Evolutionary conservation across 2,888 invertebrate species (phyloP).

Genomic region (Dynastes hyllus): DNA sequence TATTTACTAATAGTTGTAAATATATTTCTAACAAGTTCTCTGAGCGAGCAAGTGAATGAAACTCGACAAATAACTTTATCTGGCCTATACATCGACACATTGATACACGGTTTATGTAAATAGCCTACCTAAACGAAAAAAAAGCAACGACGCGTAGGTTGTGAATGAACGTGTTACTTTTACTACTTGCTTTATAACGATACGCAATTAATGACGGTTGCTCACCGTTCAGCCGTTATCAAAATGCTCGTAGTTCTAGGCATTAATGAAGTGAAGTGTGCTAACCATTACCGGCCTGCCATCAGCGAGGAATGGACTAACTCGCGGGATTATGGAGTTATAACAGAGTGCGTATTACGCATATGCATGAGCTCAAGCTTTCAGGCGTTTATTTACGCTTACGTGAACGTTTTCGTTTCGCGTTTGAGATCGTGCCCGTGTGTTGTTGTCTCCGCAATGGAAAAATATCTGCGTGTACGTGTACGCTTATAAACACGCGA

Average conservation of each 20-base stretch:
- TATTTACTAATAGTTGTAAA: no score
- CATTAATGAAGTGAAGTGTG: constrained; percentile 30
- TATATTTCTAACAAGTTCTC: no score
- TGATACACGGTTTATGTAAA: constrained; percentile 3
- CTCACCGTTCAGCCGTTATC: no score
- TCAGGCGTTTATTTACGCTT: constrained; percentile 19
- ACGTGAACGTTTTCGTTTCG: constrained; percentile 15
- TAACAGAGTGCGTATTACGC: constrained; percentile 15
- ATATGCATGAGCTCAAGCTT: constrained; percentile 22
- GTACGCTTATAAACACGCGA: constrained; percentile 20
- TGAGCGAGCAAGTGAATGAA: no score
- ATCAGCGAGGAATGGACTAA: constrained; percentile 16
- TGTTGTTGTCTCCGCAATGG: neutral
- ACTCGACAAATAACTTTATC: constrained; percentile 1
- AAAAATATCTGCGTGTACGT: neutral
- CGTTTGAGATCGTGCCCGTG: neutral
- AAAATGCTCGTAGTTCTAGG: neutral
- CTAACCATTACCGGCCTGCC: constrained; percentile 11
- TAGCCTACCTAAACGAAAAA: neutral
- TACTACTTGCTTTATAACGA: constrained; percentile 2
- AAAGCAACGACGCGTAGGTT: constrained; percentile 19
- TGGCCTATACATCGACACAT: neutral
- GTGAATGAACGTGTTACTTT: constrained; percentile 36
- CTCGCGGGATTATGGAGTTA: constrained; percentile 6
- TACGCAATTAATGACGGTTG: neutral